Evolutionary conservation across 2,797 vertebrate species (phyloP), one percentile per base, ranked within the genome.

Genomic region (Catostomus latipinnis): DNA sequence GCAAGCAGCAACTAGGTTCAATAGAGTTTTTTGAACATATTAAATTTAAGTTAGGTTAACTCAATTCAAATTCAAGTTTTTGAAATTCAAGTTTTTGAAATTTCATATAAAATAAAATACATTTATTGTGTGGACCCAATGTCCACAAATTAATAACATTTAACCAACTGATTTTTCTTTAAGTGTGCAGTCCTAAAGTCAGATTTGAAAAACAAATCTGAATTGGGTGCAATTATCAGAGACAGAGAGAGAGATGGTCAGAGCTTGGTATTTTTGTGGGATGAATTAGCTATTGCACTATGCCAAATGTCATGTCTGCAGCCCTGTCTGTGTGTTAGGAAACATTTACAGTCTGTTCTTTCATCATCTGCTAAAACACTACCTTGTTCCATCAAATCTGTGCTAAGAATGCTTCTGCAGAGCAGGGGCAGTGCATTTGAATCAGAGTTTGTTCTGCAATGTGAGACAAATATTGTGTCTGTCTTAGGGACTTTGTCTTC

Each of bases 401-500:
- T 65, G n/a, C 49, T 50, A 49, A 52, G 10, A 12, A 70, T 69
- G 46, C n/a, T 14, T 61, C 54, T 69, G 16, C n/a, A 5, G 46
- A 52, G 56, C 22, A 52, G 18, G 4, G 4, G 6, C 6, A 13
- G 46, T 73, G 67, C 18, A 18, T 73, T 69, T 48, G 63, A 71
- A 76, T 71, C 50, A 1, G 50, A 62, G 50, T 76, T 45, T 71
- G 58, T 76, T 74, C 61, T 22, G 16, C 58, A 58, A 14, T 13
- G 63, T 10, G 74, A 76, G 45, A 66, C 56, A 69, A 77, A 69
- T 77, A 50, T 69, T 70, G 50, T 71, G 54, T 71, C 16, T 67
- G 11, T 76, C 58, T 61, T 49, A 6, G 77, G 63, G 62, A 74
- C 11, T 52, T 53, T 1, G 16, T 67, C n/a, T 74, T 61, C 49